Evolutionary conservation across 2,888 invertebrate genomes (phyloP).

Genomic region (Trileptium ribeirensis): DNA sequence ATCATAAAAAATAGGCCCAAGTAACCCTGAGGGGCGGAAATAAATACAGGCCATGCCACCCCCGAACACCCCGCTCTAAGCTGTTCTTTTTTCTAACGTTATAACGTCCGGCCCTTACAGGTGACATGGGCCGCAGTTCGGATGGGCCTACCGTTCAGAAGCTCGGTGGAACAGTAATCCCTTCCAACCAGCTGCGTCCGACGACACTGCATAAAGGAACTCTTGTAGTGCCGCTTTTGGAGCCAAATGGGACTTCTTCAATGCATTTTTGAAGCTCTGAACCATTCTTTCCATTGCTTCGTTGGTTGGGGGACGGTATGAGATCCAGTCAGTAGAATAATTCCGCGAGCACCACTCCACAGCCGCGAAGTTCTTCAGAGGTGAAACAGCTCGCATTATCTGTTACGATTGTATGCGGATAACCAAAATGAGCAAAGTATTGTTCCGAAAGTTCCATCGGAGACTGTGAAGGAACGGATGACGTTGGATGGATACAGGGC

Average conservation of each 20-base stretch:
- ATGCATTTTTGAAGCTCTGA: slow-evolving; percentile 35
- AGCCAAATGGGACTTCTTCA: slow-evolving; percentile 24
- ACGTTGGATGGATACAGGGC: slow-evolving; percentile 10
- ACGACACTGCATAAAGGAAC: slow-evolving; percentile 27
- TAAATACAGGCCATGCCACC: no score
- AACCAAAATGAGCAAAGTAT: slow-evolving; percentile 34
- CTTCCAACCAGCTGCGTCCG: no score
- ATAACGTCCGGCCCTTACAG: no score
- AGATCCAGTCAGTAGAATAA: slow-evolving; percentile 25
- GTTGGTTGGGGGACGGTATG: slow-evolving; percentile 36
- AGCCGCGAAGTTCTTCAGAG: not conserved
- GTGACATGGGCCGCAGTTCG: no score
- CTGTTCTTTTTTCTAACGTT: no score
- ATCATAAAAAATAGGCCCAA: no score
- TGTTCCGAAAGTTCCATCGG: slow-evolving; percentile 31
- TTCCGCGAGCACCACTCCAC: not conserved
- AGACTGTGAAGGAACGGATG: slow-evolving; percentile 14
- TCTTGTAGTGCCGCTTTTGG: slow-evolving; percentile 24
- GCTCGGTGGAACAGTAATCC: no score
- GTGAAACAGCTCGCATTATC: slow-evolving; percentile 39
- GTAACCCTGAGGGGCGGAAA: no score
- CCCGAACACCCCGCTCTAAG: no score
- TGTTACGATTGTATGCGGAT: slow-evolving; percentile 35
- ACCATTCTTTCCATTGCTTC: slow-evolving; percentile 23
- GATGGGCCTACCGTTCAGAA: no score